A percentile compares a stretch with the other conserved stretches of the same genome.
Evolutionary conservation across 2,113 vertebrate genomes (phyloP).

Genomic region (Pelmatolapia mariae): DNA sequence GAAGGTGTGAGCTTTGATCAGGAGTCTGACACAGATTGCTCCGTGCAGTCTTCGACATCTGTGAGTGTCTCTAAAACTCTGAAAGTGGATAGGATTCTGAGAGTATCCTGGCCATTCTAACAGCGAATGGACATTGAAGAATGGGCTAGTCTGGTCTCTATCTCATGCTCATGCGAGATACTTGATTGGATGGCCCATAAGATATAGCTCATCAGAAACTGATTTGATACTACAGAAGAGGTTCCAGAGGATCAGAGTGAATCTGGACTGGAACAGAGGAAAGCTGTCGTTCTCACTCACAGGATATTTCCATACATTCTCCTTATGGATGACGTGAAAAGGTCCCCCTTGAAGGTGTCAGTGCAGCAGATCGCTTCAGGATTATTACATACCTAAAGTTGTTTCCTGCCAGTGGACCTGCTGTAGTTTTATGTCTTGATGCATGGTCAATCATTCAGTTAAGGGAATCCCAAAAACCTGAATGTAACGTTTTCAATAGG

Average conservation of each 20-base stretch:
- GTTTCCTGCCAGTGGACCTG: background rate
- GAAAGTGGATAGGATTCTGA: background rate
- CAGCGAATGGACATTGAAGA: background rate
- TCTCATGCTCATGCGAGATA: background rate
- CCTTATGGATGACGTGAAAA: background rate
- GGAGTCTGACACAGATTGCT: background rate
- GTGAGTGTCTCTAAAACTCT: background rate
- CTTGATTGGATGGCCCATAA: background rate
- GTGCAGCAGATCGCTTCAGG: background rate
- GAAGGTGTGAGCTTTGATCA: background rate
- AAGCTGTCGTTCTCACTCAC: background rate
- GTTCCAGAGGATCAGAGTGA: background rate
- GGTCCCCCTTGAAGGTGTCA: background rate
- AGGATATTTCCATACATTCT: background rate
- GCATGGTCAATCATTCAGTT: background rate
- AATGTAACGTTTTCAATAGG: background rate
- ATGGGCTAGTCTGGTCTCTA: background rate
- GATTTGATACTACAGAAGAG: background rate
- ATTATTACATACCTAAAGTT: background rate
- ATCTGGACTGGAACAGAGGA: background rate
- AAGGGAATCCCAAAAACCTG: background rate
- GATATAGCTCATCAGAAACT: background rate
- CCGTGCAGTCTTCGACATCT: background rate
- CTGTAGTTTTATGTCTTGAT: background rate
- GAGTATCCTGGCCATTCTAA: background rate